Conservation (phyloP, 2,797 vertebrate species). For the Mus spretus region DNA sequence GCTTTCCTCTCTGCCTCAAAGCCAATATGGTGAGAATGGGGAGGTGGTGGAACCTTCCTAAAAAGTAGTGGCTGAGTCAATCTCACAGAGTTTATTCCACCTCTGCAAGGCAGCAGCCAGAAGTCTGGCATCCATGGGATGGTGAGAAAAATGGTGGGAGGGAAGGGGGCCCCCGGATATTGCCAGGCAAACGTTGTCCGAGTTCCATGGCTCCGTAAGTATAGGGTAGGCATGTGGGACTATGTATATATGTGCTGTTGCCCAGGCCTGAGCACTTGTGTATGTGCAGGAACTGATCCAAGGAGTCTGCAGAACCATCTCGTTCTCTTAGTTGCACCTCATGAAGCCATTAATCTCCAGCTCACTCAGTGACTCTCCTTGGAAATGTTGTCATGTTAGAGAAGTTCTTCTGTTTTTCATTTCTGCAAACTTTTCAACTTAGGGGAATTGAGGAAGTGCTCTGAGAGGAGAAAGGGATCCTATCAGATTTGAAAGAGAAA, state of each 20-base stretch:
- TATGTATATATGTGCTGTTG: not conserved
- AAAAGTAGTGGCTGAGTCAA: slow-evolving; percentile 72
- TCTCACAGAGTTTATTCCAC: slow-evolving; percentile 73
- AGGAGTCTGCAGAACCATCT: not conserved
- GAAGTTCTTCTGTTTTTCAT: not conserved
- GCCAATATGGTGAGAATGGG: slow-evolving; percentile 67
- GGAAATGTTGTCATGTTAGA: not conserved
- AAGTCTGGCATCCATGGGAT: slow-evolving; percentile 72
- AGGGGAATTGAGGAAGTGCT: slow-evolving; percentile 44
- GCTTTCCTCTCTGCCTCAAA: slow-evolving; percentile 68
- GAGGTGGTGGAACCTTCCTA: slow-evolving; percentile 68
- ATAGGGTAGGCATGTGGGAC: not conserved
- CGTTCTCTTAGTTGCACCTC: not conserved
- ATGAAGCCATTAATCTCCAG: not conserved
- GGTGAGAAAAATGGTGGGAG: slow-evolving; percentile 80
- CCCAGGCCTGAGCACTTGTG: not conserved
- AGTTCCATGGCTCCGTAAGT: slow-evolving; percentile 19
- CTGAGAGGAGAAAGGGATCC: not conserved
- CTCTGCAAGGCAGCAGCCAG: slow-evolving; percentile 61
- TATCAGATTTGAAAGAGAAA: slow-evolving; percentile 51
- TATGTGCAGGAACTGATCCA: not conserved
- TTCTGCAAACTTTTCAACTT: slow-evolving; percentile 51
- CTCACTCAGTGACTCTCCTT: not conserved
- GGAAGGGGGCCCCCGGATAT: slow-evolving; percentile 64
- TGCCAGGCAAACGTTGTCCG: slow-evolving; percentile 33